Evolutionary conservation across 2,797 vertebrate genomes (phyloP).

Genomic region (Galagoides demidoff): DNA sequence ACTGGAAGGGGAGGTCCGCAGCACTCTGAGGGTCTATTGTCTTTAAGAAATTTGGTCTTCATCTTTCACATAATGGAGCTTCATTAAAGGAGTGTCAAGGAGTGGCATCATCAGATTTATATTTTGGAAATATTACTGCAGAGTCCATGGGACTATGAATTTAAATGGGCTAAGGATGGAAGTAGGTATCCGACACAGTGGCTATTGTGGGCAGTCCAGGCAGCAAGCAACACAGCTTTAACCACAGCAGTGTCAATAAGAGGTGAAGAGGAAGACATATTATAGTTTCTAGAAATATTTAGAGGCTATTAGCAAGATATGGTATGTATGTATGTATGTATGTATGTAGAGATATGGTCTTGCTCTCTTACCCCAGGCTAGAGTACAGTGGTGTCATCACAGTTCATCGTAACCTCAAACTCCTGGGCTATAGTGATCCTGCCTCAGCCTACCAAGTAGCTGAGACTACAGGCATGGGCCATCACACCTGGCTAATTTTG

Average conservation of each 20-base stretch:
- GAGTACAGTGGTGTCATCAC: not conserved
- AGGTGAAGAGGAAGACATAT: not conserved
- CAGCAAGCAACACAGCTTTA: not conserved
- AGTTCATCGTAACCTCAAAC: not conserved
- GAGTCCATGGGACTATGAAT: not conserved
- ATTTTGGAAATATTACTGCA: not conserved
- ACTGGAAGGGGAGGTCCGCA: not conserved
- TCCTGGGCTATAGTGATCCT: not conserved
- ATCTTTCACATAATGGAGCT: not conserved
- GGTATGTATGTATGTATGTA: not conserved
- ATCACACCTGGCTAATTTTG: not conserved
- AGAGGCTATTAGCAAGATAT: not conserved
- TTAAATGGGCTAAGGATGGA: not conserved
- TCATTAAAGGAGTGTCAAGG: not conserved
- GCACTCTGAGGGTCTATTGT: not conserved
- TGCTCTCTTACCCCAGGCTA: not conserved
- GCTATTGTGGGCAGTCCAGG: not conserved
- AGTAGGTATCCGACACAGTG: not conserved
- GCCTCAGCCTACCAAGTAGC: not conserved
- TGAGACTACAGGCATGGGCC: not conserved
- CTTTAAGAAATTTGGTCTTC: slow-evolving; percentile 41
- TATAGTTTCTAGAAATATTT: not conserved
- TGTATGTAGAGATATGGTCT: not conserved
- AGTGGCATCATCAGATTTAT: not conserved
- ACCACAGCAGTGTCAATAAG: not conserved